Conservation (phyloP, 2,888 invertebrate genomes). For the Sycophila texana region DNA sequence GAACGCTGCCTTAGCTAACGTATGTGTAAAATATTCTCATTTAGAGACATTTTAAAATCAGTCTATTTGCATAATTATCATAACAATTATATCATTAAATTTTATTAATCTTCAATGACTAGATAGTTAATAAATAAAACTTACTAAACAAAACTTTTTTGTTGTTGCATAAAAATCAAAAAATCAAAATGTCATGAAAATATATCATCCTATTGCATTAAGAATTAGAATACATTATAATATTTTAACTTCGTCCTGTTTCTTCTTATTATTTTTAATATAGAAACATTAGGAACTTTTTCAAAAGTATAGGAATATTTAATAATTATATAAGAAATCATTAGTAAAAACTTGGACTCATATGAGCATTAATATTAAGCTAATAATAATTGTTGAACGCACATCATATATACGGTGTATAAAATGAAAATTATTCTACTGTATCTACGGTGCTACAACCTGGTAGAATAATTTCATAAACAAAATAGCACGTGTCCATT, state of each 20-base stretch:
- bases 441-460: constrained; percentile 18
- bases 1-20: constrained; percentile 11
- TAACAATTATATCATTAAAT: background rate
- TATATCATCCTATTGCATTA: background rate
- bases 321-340: background rate
- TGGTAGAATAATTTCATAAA: constrained; percentile 1
- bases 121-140: background rate
- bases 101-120: background rate
- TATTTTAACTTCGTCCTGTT: background rate
- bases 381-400: constrained; percentile 16
- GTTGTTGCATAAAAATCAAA: too few relatives aligned
- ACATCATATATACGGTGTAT: constrained; percentile 23
- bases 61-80: background rate
- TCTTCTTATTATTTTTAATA: background rate
- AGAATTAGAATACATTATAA: background rate
- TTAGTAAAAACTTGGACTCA: background rate
- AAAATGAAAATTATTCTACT: constrained; percentile 6
- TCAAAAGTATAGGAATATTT: background rate
- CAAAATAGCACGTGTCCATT: background rate
- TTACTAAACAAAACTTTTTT: too few relatives aligned
- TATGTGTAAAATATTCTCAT: constrained; percentile 10
- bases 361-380: background rate
- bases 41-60: constrained; percentile 8
- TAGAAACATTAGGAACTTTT: background rate
- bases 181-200: background rate